Base-by-base conservation (phyloP, 2,113 vertebrate genomes). In the Loxodonta africana region DNA sequence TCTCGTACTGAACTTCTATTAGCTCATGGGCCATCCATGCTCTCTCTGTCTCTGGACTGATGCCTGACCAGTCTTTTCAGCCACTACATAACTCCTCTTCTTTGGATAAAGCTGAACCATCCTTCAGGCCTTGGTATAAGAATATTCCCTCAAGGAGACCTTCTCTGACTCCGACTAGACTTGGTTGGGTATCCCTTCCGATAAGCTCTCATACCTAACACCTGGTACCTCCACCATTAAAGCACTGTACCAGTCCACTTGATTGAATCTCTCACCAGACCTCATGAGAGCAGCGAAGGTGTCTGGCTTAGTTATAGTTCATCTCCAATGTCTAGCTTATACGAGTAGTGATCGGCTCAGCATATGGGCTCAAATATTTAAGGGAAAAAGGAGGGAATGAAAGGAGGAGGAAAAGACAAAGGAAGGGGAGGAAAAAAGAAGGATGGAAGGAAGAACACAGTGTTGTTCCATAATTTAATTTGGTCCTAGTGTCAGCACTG, bases 91-190 rank as follows among this genome's bases (percentile, higher is more conserved):
- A 76, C 51, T 93, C 25, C 53, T n/a, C 2, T 63, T 76, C 11
- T 33, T 60, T 97, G 67, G 95, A 96, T 69, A 88, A 83, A 82
- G 23, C 53, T 53, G n/a, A 71, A 80, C 71, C 12, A n/a, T 51
- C 37, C 18, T 80, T 73, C 30, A 69, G 44, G 76, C 48, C 10
- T 67, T 76, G 26, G 41, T 80, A 87, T 87, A 92, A 44, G 44
- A 63, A 51, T 33, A 14, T 3, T 62, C 37, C 46, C 33, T 78
- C 28, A 76, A 57, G 26, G 51, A 90, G 51, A 82, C 28, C 9
- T 82, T 71, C 33, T 88, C 76, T 63, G 65, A 83, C 7, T 76
- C n/a, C 37, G 53, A 33, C 11, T 60, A 65, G 26, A 78, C 11
- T n/a, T 41, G n/a, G 33, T 5, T 69, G 73, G 30, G 11, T 25